Percentiles rank a stretch among this genome's conserved stretches.
Conservation (phyloP, 2,888 invertebrate species). For the Megastigmus dorsalis region DNA sequence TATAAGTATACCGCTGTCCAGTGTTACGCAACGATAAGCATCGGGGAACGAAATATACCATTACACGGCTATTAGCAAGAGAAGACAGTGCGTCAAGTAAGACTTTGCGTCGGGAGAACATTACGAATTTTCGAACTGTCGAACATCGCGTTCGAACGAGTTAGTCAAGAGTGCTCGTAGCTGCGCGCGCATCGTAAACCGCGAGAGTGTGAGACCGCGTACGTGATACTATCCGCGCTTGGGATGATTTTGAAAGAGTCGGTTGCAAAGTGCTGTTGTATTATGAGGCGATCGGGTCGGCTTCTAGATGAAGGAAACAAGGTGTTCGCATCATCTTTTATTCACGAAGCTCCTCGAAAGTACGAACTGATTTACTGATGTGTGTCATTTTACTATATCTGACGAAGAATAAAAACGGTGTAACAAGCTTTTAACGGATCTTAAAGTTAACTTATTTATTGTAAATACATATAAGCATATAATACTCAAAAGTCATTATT, state of each 20-base stretch:
- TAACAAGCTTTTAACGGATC: no score
- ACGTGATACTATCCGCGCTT: constrained; percentile 23
- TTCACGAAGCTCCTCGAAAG: neutral
- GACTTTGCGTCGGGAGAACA: neutral
- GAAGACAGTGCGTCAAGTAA: neutral
- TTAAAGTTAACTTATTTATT: constrained; percentile 31
- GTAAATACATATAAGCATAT: constrained; percentile 16
- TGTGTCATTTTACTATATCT: no score
- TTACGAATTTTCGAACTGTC: neutral
- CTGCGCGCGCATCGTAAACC: constrained; percentile 21
- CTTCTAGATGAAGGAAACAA: constrained; percentile 1
- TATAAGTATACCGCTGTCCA: neutral
- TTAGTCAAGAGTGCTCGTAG: no score
- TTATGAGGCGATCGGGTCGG: constrained; percentile 37
- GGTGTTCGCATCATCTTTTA: neutral
- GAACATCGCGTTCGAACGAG: constrained; percentile 5
- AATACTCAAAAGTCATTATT: constrained; percentile 1
- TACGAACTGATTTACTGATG: neutral
- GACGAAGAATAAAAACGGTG: no score
- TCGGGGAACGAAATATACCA: neutral
- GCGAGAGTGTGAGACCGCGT: neutral
- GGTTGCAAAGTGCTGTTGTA: constrained; percentile 19
- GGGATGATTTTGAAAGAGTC: constrained; percentile 40
- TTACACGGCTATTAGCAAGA: neutral
- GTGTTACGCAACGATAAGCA: neutral